These are phyloP conservation scores for Gadus macrocephalus DNA, from an alignment of 2,113 vertebrate genomes.

Conservation along the genomic window DNA sequence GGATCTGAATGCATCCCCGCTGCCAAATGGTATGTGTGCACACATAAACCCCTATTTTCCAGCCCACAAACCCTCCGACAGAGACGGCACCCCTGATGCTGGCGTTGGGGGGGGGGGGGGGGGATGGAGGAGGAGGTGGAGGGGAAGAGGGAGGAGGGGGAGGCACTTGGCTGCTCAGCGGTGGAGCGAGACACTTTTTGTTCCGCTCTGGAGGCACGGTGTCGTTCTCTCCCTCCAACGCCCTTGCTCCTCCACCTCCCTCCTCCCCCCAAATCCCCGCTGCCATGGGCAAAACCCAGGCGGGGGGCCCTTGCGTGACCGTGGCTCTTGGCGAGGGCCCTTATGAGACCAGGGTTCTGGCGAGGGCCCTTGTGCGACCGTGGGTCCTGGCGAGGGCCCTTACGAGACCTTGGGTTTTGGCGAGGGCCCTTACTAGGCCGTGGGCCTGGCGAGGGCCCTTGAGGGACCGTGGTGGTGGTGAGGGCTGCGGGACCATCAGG, in stretches of 20 bases:
- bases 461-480: too few relatives aligned
- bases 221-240: constrained; percentile 51
- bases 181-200: constrained; percentile 61
- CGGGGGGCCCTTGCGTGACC: constrained; percentile 22
- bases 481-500: too few relatives aligned
- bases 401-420: too few relatives aligned
- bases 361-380: constrained; percentile 4
- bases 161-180: constrained; percentile 55
- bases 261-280: neutral
- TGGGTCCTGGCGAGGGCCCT: too few relatives aligned
- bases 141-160: constrained; percentile 13
- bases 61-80: constrained; percentile 64
- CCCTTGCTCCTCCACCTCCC: constrained; percentile 4
- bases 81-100: constrained; percentile 54
- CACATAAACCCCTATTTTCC: constrained; percentile 71
- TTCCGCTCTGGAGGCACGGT: constrained; percentile 57
- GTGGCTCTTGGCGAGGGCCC: constrained; percentile 10
- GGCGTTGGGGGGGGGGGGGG: constrained; percentile 39
- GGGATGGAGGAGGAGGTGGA: neutral
- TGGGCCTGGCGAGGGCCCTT: too few relatives aligned
- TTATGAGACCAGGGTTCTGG: constrained; percentile 44
- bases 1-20: constrained; percentile 70
- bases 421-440: too few relatives aligned
- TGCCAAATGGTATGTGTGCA: constrained; percentile 70
- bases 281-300: constrained; percentile 55